These are phyloP conservation scores for Magallana gigas DNA, from an alignment of 1,140 invertebrate genomes.

Conservation along the genomic window DNA sequence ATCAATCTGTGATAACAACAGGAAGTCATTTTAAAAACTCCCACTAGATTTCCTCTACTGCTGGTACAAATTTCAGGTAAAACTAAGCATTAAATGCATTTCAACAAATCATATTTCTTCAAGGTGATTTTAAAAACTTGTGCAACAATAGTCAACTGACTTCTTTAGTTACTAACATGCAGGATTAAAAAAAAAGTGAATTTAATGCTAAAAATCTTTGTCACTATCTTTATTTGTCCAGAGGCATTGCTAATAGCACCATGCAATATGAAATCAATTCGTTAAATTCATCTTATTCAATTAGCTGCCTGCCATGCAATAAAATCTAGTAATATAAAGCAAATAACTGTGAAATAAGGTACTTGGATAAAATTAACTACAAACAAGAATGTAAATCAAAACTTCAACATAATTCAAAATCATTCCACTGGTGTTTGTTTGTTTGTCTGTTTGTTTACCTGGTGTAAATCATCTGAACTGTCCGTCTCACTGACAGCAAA, in stretches of 20 bases:
- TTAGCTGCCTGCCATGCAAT: neutral
- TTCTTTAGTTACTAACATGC: neutral
- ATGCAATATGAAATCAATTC: neutral
- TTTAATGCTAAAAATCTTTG: neutral
- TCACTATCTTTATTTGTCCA: neutral
- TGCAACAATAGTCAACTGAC: neutral
- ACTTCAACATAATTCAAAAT: neutral
- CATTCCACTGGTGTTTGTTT: too few relatives aligned
- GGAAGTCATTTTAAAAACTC: too few relatives aligned
- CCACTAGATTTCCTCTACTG: too few relatives aligned
- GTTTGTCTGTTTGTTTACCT: neutral
- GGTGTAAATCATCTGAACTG: constrained; percentile 12
- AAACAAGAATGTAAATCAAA: neutral
- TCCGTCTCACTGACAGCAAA: constrained; percentile 15
- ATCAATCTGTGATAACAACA: too few relatives aligned
- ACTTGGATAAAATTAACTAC: neutral
- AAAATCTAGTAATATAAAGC: neutral
- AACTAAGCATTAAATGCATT: too few relatives aligned
- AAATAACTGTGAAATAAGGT: neutral
- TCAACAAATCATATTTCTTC: too few relatives aligned
- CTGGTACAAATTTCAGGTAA: too few relatives aligned
- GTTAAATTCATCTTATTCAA: neutral
- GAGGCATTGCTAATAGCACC: neutral
- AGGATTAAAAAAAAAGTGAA: constrained; percentile 1
- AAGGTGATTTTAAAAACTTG: neutral